Evolutionary conservation across 2,797 vertebrate species (phyloP).

Genomic region (Silurus lanzhouensis): DNA sequence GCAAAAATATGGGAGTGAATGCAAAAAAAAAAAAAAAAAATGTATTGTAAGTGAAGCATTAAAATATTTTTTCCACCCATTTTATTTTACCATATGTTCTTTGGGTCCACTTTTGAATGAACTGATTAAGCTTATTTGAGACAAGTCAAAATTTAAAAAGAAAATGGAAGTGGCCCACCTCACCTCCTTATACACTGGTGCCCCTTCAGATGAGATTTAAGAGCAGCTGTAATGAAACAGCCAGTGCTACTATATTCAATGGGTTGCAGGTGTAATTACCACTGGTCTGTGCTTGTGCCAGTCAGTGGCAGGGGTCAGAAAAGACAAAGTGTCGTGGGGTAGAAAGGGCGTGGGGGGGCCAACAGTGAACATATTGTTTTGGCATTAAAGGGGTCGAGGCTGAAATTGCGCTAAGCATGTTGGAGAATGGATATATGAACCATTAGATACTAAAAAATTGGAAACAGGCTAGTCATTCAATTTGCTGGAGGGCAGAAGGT

Average conservation of each 20-base stretch:
- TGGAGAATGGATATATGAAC: constrained; percentile 23
- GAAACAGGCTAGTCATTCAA: constrained; percentile 57
- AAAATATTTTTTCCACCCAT: no score
- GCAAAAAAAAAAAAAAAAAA: no score
- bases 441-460: constrained; percentile 57
- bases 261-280: constrained; percentile 53
- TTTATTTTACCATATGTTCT: no score
- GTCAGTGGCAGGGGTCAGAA: constrained; percentile 45
- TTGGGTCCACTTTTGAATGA: neutral
- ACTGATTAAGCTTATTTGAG: neutral
- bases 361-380: constrained; percentile 41
- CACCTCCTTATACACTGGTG: neutral
- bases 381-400: constrained; percentile 39
- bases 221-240: constrained; percentile 51
- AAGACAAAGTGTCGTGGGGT: constrained; percentile 25
- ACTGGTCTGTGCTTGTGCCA: constrained; percentile 35
- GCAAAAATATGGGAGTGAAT: no score
- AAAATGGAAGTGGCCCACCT: constrained; percentile 23
- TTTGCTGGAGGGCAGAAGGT: constrained; percentile 54
- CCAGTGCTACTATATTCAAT: constrained; percentile 39
- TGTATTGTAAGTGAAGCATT: no score
- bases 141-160: neutral
- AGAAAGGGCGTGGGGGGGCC: neutral
- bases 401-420: constrained; percentile 37
- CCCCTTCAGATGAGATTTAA: constrained; percentile 45